phyloP scores from a whole-genome alignment of 64 coral and sea anemone species.

The Hydrozoanthus tunicans region DNA sequence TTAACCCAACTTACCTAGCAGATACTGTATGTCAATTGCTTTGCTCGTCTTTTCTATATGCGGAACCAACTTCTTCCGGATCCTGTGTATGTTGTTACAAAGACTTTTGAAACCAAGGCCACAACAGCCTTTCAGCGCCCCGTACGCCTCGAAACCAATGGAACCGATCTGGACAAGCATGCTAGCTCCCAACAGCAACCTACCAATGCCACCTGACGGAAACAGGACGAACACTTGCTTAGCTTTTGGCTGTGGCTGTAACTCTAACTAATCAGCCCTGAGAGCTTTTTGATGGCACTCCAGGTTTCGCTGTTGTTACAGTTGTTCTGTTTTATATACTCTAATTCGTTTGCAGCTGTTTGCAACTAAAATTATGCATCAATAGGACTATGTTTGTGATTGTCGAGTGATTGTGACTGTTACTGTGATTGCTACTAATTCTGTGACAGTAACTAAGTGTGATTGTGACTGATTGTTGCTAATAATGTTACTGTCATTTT shows the following conservation, averaged over 20 bases:
- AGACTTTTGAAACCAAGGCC: neutral
- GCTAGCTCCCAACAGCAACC: neutral
- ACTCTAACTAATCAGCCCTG: neutral
- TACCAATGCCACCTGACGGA: neutral
- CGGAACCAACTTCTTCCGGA: neutral
- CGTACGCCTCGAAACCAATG: conserved; percentile 17
- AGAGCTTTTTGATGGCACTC: neutral
- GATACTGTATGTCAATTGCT: neutral
- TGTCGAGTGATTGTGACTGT: no score
- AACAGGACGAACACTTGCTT: neutral
- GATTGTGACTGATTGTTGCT: no score
- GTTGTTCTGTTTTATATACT: conserved; percentile 37
- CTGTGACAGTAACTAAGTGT: no score
- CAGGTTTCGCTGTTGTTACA: conserved; percentile 23
- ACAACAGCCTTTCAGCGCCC: neutral
- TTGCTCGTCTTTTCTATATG: neutral
- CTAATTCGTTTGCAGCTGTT: conserved; percentile 29
- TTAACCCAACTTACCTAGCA: neutral
- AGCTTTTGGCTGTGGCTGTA: no score
- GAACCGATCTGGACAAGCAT: neutral
- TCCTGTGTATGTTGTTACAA: neutral
- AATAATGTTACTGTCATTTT: no score
- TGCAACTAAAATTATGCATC: neutral
- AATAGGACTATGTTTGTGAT: no score
- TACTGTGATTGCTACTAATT: no score